Conservation (phyloP, 2,113 vertebrate genomes). For the Poeciliopsis retropinna region DNA sequence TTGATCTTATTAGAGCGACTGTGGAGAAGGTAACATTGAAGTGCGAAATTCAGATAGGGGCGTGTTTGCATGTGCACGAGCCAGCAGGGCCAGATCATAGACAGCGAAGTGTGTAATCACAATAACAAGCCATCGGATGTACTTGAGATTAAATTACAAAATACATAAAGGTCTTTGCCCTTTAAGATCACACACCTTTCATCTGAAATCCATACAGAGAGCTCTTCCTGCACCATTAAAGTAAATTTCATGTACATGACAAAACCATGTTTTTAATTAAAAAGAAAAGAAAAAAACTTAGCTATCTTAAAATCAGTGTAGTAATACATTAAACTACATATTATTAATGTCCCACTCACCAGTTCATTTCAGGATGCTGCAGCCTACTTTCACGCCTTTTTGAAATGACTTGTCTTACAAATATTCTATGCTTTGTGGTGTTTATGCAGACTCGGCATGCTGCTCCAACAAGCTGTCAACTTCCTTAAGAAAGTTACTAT, state of each 20-base stretch:
- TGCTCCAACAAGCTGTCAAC: not conserved
- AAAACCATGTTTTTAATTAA: not conserved
- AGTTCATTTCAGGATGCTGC: not conserved
- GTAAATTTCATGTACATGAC: not conserved
- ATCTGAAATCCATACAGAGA: not conserved
- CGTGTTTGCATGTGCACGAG: conserved; percentile 24
- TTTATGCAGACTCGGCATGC: no score
- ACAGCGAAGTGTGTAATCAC: conserved; percentile 12
- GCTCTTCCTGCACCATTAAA: not conserved
- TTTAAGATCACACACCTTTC: not conserved
- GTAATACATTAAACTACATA: not conserved
- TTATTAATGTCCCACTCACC: no score
- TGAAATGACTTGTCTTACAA: not conserved
- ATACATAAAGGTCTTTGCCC: not conserved
- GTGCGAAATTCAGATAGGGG: conserved; percentile 43
- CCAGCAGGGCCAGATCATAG: conserved; percentile 10
- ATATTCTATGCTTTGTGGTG: no score
- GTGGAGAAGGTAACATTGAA: conserved; percentile 62
- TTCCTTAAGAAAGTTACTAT: not conserved
- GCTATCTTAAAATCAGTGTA: not conserved
- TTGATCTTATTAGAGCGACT: conserved; percentile 77
- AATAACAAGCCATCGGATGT: conserved; percentile 27
- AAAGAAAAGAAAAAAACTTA: not conserved
- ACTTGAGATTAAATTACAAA: conserved; percentile 6
- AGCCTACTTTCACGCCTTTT: not conserved